Percentiles rank a stretch among this genome's conserved stretches.
These are phyloP conservation scores for Deroplatys truncata DNA, from an alignment of 2,888 invertebrate genomes.

Conservation along the genomic window DNA sequence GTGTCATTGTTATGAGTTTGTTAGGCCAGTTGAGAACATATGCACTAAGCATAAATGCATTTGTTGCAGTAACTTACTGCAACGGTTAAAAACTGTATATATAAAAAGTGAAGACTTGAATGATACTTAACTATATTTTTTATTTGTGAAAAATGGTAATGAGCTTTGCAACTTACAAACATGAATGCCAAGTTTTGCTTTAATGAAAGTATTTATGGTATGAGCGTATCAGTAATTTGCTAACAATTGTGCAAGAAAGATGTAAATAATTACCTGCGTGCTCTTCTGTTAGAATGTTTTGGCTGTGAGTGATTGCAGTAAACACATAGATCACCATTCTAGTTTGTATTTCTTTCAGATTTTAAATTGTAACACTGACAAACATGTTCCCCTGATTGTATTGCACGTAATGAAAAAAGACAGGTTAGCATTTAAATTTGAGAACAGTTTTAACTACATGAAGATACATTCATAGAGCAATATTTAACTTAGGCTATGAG, in stretches of 20 bases:
- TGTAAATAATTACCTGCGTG: not conserved
- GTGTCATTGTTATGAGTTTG: not conserved
- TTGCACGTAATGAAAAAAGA: not conserved
- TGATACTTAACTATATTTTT: not conserved
- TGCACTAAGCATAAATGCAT: not conserved
- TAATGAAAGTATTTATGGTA: not conserved
- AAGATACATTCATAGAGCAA: not conserved
- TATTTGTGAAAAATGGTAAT: not conserved
- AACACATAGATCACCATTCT: not conserved
- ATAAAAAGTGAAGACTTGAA: not conserved
- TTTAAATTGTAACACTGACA: not conserved
- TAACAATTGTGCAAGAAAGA: not conserved
- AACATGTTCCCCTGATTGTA: not conserved
- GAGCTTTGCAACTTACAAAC: not conserved
- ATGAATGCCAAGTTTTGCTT: not conserved
- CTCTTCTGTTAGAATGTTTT: not conserved
- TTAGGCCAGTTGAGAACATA: not conserved
- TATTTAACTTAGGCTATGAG: not conserved
- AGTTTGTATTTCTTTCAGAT: not conserved
- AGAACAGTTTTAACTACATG: not conserved
- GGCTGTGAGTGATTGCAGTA: not conserved
- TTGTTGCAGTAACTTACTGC: not conserved
- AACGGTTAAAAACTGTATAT: not conserved
- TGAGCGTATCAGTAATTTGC: not conserved
- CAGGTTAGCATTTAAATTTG: not conserved